A percentile compares a stretch with the other conserved stretches of the same genome.
phyloP scores from a whole-genome alignment of 2,888 invertebrate species.

The Parnassius apollo region DNA sequence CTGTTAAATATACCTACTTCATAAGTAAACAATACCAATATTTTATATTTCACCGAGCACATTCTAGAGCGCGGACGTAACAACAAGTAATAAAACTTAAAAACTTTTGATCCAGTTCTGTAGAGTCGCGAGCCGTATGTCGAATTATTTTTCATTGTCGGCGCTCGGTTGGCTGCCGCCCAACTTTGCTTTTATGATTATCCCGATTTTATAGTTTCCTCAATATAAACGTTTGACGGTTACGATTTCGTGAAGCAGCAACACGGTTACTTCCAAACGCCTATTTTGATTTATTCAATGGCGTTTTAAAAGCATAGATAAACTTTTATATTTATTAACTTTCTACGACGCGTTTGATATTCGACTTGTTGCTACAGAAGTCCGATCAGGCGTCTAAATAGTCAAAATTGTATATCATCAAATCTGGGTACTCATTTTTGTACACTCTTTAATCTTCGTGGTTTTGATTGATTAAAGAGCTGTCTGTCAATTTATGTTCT shows the following conservation, averaged over 20 bases:
- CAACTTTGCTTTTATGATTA: conserved; percentile 77
- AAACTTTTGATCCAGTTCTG: conserved; percentile 46
- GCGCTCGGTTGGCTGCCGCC: conserved; percentile 59
- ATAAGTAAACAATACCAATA: conserved; percentile 11
- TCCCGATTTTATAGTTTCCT: conserved; percentile 76
- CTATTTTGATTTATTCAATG: conserved; percentile 30
- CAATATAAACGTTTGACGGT: conserved; percentile 71
- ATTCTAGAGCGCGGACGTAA: conserved; percentile 38
- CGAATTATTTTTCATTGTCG: conserved; percentile 76
- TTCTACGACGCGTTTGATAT: conserved; percentile 8
- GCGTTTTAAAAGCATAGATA: conserved; percentile 17
- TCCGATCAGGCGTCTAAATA: conserved; percentile 7
- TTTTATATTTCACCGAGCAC: conserved; percentile 15
- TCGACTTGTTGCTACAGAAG: not conserved
- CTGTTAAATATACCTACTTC: no score
- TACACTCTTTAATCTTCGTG: conserved; percentile 19
- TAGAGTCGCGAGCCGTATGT: conserved; percentile 46
- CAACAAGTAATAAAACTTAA: conserved; percentile 46
- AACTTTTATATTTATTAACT: conserved; percentile 21
- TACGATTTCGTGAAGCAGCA: conserved; percentile 42
- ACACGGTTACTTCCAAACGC: conserved; percentile 33
- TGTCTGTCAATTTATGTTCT: conserved; percentile 2
- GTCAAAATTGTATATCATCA: conserved; percentile 3
- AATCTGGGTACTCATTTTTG: conserved; percentile 7
- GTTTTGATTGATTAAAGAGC: conserved; percentile 19